These are phyloP conservation scores for Cottus gobio DNA, from an alignment of 2,113 vertebrate genomes.

Conservation along the genomic window DNA sequence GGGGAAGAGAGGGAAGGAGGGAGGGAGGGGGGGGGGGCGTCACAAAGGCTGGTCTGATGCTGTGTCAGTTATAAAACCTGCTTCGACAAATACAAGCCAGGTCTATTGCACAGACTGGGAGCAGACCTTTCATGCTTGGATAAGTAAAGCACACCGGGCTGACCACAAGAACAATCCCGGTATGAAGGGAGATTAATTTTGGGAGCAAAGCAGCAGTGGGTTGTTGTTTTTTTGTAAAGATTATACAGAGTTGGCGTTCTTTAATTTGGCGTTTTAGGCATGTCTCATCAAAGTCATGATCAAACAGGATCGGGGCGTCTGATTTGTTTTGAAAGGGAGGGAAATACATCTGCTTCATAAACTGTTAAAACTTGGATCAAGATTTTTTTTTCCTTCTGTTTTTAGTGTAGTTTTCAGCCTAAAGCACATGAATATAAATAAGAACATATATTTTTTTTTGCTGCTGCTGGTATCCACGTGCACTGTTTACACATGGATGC, in stretches of 20 bases:
- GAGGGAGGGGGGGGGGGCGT: conserved; percentile 48
- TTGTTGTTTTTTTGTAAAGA: conserved; percentile 17
- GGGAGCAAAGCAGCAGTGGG: background rate
- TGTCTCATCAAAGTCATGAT: conserved; percentile 54
- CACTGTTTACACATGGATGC: background rate
- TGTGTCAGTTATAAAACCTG: conserved; percentile 78
- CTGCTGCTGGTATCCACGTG: background rate
- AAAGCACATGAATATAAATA: background rate
- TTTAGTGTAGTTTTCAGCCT: background rate
- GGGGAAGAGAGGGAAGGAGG: background rate
- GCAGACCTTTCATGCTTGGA: conserved; percentile 56
- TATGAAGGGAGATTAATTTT: conserved; percentile 21
- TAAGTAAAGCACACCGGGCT: conserved; percentile 14
- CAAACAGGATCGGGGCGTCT: conserved; percentile 37
- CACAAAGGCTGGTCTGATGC: conserved; percentile 73
- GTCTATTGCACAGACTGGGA: conserved; percentile 33
- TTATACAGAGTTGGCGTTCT: conserved; percentile 22
- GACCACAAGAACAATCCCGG: conserved; percentile 38
- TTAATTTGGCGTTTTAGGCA: conserved; percentile 3
- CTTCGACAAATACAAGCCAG: conserved; percentile 65
- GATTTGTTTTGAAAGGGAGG: background rate
- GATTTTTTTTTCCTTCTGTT: background rate
- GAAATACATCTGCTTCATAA: background rate
- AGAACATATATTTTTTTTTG: background rate
- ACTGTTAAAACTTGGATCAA: background rate